Base-by-base conservation (phyloP, 2,888 invertebrate species). In the Pheosia tremula region DNA sequence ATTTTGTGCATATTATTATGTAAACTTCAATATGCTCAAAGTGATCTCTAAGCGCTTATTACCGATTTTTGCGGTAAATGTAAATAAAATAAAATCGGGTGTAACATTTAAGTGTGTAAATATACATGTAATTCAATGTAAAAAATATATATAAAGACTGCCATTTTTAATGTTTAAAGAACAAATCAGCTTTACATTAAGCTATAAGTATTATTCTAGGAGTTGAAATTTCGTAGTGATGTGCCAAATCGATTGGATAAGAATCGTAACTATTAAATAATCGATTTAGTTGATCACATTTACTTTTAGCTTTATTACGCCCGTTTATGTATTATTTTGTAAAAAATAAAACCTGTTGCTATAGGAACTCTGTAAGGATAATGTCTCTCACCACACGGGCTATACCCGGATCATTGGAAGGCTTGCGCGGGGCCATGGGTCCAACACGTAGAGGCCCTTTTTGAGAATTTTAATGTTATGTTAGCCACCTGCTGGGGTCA, bases 41-140 rank as follows among this genome's bases (percentile, higher is more conserved):
- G 88, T 93, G 93, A 89, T 90, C 83, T 75, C 75, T 93, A 93
- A 91, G 90, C 88, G 91, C 91, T 91, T 91, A 88, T 89, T 93
- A 92, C 93, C 93, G 91, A 92, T 93, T 93, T 82, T 91, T 92
- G 84, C 91, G 93, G 93, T 93, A 93, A 86, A 81, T 93, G 92
- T 93, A 93, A 77, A 93, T 93, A 91, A 79, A 85, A 80, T 86
- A 85, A 83, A 85, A 85, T 91, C 89, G 89, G 90, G 89, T 86
- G 82, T 90, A 91, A 85, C 82, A 86, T 86, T 87, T 87, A 79
- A 80, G 68, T 93, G 68, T 93, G 93, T 93, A 91, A 74, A 92
- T 91, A 91, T 71, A 79, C 86, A 86, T 79, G 66, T 66, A 88
- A 83, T 89, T 89, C 77, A 86, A 83, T 87, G 74, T 88, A 88